These are phyloP conservation scores for Lepidurus apus DNA, from an alignment of 1,140 invertebrate species.

Conservation along the genomic window DNA sequence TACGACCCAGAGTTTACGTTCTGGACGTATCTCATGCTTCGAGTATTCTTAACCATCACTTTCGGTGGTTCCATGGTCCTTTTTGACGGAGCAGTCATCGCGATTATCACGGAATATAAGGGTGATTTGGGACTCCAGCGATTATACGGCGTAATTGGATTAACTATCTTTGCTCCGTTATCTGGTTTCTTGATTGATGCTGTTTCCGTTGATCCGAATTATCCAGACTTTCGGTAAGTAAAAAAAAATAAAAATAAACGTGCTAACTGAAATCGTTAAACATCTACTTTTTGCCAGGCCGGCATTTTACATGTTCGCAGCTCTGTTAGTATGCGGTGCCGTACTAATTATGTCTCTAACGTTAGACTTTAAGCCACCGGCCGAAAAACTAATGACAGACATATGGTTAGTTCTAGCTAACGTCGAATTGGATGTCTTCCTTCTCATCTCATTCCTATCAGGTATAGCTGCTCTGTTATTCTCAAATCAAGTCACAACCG, in stretches of 20 bases:
- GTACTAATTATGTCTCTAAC: constrained; percentile 65
- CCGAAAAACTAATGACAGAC: constrained; percentile 63
- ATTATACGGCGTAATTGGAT: constrained; percentile 69
- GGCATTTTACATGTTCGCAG: constrained; percentile 72
- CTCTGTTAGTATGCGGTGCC: constrained; percentile 60
- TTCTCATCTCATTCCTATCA: constrained; percentile 65
- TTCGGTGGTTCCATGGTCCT: constrained; percentile 70
- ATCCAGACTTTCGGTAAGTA: constrained; percentile 65
- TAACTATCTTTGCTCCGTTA: constrained; percentile 70
- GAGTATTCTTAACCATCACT: constrained; percentile 60
- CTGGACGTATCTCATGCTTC: constrained; percentile 65
- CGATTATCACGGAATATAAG: constrained; percentile 66
- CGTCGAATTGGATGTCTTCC: constrained; percentile 64
- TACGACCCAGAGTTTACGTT: constrained; percentile 62
- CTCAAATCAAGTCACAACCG: constrained; percentile 20
- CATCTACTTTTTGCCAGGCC: constrained; percentile 53
- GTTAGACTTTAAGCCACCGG: constrained; percentile 68
- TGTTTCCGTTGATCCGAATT: constrained; percentile 53
- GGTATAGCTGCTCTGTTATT: constrained; percentile 49
- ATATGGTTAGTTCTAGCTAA: constrained; percentile 64
- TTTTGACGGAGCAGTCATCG: constrained; percentile 76
- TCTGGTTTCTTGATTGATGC: constrained; percentile 69
- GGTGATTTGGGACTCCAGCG: constrained; percentile 74
- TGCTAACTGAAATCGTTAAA: not conserved
- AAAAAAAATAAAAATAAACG: not conserved